These are phyloP conservation scores for Cotesia vestalis DNA, from an alignment of 1,140 invertebrate species.

Conservation along the genomic window DNA sequence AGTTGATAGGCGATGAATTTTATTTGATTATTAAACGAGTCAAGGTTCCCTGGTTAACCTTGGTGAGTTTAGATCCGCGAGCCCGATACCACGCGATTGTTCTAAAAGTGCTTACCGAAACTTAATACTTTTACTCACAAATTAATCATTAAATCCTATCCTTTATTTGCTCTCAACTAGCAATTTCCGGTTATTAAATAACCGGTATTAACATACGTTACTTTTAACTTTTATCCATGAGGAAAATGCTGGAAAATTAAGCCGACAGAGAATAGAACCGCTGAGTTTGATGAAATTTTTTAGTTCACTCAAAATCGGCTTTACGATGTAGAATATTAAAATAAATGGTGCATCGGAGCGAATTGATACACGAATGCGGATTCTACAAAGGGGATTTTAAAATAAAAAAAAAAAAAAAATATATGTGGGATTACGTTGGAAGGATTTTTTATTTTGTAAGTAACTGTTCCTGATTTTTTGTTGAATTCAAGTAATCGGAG, in stretches of 20 bases:
- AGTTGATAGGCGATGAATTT: slow-evolving; percentile 4
- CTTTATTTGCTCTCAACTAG: slow-evolving; percentile 5
- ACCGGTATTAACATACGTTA: too few species aligned
- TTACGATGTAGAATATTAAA: background rate
- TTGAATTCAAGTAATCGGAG: too few species aligned
- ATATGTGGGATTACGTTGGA: background rate
- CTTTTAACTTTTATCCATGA: background rate
- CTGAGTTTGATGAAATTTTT: too few species aligned
- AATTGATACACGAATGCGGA: background rate
- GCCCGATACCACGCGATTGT: slow-evolving; percentile 37
- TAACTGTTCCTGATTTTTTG: background rate
- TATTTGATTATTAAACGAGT: slow-evolving; percentile 28
- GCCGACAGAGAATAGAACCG: too few species aligned
- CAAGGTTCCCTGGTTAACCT: slow-evolving; percentile 35
- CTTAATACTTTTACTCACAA: slow-evolving; percentile 16
- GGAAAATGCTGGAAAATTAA: too few species aligned
- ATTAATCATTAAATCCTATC: slow-evolving; percentile 8
- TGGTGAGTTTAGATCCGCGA: slow-evolving; percentile 33
- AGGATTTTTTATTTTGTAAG: too few species aligned
- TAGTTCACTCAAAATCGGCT: too few species aligned
- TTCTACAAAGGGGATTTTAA: slow-evolving; percentile 14
- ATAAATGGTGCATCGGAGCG: background rate
- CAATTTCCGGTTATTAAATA: slow-evolving; percentile 20
- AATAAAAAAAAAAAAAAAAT: background rate
- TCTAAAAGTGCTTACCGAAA: slow-evolving; percentile 26